Percentiles rank a stretch among this genome's conserved stretches.
phyloP scores from a whole-genome alignment of 2,113 vertebrate species.

The Trichomycterus rosablanca region DNA sequence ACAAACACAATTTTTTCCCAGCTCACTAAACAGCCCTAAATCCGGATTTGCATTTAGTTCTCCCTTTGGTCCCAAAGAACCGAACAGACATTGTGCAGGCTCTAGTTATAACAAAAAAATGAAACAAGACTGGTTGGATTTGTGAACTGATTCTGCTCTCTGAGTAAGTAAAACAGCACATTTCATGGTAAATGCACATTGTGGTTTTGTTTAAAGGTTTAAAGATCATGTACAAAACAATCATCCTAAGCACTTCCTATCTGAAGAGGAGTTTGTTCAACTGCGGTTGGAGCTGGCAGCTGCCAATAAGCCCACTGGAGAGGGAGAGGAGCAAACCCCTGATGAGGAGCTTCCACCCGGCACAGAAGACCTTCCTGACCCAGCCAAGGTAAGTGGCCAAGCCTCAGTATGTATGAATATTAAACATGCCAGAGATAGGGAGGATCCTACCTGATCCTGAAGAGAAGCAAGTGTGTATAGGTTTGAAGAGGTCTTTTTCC shows the following conservation, averaged over 20 bases:
- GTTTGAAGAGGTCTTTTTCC: slow-evolving; percentile 73
- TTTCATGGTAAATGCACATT: too few species aligned
- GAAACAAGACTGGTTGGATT: too few species aligned
- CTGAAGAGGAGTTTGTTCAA: slow-evolving; percentile 88
- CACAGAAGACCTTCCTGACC: slow-evolving; percentile 87
- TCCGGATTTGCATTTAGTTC: too few species aligned
- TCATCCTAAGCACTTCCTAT: slow-evolving; percentile 87
- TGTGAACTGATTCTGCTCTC: too few species aligned
- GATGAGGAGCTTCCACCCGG: slow-evolving; percentile 84
- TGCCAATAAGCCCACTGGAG: slow-evolving; percentile 69
- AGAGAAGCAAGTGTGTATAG: slow-evolving; percentile 55
- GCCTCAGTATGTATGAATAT: slow-evolving; percentile 1
- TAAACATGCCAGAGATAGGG: slow-evolving; percentile 43
- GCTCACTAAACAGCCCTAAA: too few species aligned
- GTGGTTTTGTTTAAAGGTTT: too few species aligned
- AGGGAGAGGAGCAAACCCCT: slow-evolving; percentile 58
- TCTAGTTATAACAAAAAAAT: too few species aligned
- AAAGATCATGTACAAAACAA: slow-evolving; percentile 94
- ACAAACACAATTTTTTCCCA: too few species aligned
- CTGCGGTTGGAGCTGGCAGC: slow-evolving; percentile 85
- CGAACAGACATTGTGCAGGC: too few species aligned
- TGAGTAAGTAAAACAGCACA: too few species aligned
- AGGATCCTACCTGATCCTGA: slow-evolving; percentile 57
- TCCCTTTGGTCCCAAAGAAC: too few species aligned
- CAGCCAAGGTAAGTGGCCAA: slow-evolving; percentile 77